phyloP scores from a whole-genome alignment of 2,888 invertebrate genomes.

The Furcula furcula region DNA sequence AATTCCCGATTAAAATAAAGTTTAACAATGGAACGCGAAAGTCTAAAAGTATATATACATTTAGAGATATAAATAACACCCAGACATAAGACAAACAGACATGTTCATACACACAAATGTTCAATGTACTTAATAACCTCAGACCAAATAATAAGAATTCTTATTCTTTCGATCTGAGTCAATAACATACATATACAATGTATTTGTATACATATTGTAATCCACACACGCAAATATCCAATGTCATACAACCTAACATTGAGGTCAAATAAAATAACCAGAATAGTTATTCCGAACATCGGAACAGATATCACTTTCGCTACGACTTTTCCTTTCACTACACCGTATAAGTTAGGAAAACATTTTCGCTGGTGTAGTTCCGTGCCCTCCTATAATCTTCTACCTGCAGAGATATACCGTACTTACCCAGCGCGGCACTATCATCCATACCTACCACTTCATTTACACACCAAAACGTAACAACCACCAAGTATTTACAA shows the following conservation, averaged over 20 bases:
- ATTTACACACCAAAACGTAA: slow-evolving; percentile 14
- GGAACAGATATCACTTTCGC: slow-evolving; percentile 67
- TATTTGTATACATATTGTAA: no score
- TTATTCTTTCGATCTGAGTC: no score
- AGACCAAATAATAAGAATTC: no score
- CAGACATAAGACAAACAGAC: no score
- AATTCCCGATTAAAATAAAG: no score
- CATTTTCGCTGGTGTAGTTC: slow-evolving; percentile 72
- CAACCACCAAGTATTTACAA: slow-evolving; percentile 12
- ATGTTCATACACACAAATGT: no score
- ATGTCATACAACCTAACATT: neutral
- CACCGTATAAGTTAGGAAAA: slow-evolving; percentile 74
- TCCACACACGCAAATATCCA: no score
- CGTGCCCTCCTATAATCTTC: slow-evolving; percentile 73
- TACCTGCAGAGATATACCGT: slow-evolving; percentile 79
- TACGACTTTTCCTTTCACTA: slow-evolving; percentile 74
- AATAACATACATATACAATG: no score
- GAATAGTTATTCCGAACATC: slow-evolving; percentile 21
- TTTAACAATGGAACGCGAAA: no score
- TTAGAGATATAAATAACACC: no score
- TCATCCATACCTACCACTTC: slow-evolving; percentile 71
- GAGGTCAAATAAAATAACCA: slow-evolving; percentile 19
- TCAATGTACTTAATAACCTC: no score
- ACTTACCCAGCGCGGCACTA: slow-evolving; percentile 76
- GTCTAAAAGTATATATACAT: no score